Base-by-base conservation (phyloP, 2,797 vertebrate species). In the Mus spretus region DNA sequence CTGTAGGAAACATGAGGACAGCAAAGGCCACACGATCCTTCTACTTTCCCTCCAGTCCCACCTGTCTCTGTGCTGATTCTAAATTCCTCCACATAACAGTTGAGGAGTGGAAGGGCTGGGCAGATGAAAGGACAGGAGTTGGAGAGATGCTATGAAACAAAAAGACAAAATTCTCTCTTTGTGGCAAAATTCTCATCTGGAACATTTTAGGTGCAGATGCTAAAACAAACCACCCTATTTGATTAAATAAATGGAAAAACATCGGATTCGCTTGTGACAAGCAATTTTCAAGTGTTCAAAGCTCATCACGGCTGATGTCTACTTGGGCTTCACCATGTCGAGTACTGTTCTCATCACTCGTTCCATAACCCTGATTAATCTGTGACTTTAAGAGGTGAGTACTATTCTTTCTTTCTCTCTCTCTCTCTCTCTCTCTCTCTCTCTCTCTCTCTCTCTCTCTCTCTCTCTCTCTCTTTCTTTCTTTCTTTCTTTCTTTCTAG, bases 281-380 rank as follows among this genome's bases (percentile, higher is more conserved):
- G 13, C 1, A 44, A 40, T 70, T 93, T 75, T 89, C 75, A 91
- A 83, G 70, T 24, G 50, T 37, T 86, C n/a, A 70, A 83, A 94
- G 40, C 86, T 92, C 47, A 61, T 77, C 40, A 55, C 80, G 24
- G 65, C 53, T 90, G 79, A 24, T 79, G 88, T 93, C 92, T 95
- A 67, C 47, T 88, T 57, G 85, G n/a, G 44, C 34, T 82, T 90
- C 31, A 93, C 67, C 40, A 14, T 24, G 9, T 14, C 15, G 57
- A 89, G 3, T 8, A 31, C 59, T 74, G 6, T 28, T 86, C 22
- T 74, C 74, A 81, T 14, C 55, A 67, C 31, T 90, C 37, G 53
- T 40, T 40, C n/a, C 28, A 70, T 75, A 79, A 79, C 28, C 10
- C 78, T 40, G 28, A 80, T 40, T 53, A n/a, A 77, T 89, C 40